phyloP scores from a whole-genome alignment of 2,797 vertebrate species.

The Myiothlypis coronata region DNA sequence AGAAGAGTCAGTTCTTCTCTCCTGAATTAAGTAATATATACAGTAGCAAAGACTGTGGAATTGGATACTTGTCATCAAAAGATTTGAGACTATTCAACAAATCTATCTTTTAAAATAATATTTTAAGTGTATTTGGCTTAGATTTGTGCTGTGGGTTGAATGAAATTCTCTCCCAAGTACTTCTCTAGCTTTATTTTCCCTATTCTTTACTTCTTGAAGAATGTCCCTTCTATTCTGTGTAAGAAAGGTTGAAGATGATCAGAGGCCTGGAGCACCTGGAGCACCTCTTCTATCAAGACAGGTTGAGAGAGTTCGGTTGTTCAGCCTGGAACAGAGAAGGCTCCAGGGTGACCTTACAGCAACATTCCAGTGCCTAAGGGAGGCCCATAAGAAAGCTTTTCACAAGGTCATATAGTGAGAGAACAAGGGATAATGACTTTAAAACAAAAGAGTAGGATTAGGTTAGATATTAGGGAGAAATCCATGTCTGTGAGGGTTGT shows the following conservation, averaged over 20 bases:
- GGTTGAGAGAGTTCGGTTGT: neutral
- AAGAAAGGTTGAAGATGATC: neutral
- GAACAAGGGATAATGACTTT: neutral
- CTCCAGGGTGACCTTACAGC: neutral
- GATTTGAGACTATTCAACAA: neutral
- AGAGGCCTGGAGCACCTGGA: neutral
- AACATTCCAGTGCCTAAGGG: neutral
- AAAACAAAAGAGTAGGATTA: neutral
- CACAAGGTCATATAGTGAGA: neutral
- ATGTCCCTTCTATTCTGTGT: neutral
- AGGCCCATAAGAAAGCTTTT: neutral
- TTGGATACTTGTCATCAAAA: neutral
- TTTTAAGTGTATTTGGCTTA: neutral
- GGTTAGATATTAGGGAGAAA: neutral
- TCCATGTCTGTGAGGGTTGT: neutral
- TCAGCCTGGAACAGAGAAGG: neutral
- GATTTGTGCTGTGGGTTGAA: neutral
- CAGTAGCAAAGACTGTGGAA: neutral
- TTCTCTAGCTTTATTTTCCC: neutral
- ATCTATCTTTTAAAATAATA: neutral
- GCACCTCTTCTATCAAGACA: neutral
- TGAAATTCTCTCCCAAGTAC: neutral
- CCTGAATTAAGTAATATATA: neutral
- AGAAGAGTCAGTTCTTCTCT: neutral
- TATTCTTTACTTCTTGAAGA: neutral